Percentiles rank a stretch among this genome's conserved stretches.
These are phyloP conservation scores for Akabosia matsudoensis DNA, from an alignment of 1,140 invertebrate genomes.

Conservation along the genomic window DNA sequence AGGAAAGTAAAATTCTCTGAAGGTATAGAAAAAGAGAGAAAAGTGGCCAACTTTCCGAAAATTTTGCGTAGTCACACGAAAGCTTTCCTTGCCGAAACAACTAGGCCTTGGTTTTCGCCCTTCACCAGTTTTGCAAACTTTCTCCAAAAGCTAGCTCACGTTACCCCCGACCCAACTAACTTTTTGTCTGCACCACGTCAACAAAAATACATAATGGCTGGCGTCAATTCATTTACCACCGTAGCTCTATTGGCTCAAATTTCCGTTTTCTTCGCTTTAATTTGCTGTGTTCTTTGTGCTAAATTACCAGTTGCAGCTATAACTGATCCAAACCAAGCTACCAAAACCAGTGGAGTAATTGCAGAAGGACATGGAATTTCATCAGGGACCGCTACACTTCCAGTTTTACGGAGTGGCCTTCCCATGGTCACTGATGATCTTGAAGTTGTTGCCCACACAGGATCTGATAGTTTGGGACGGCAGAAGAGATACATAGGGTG, in stretches of 20 bases:
- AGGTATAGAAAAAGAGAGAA: background rate
- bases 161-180: background rate
- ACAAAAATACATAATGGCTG: conserved; percentile 24
- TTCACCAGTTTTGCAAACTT: background rate
- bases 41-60: background rate
- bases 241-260: conserved; percentile 9
- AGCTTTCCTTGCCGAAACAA: background rate
- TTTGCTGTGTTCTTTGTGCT: conserved; percentile 17
- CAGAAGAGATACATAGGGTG: conserved; percentile 35
- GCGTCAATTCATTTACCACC: background rate
- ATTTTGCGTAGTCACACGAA: conserved; percentile 1
- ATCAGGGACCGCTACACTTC: background rate
- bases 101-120: background rate
- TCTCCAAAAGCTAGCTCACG: background rate
- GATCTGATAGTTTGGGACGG: background rate
- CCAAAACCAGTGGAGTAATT: background rate
- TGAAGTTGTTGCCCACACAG: background rate
- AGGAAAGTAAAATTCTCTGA: no score
- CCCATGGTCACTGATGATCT: conserved; percentile 4
- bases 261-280: conserved; percentile 13
- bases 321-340: background rate
- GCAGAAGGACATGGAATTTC: background rate
- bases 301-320: conserved; percentile 2
- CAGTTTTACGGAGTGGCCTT: background rate
- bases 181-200: background rate